phyloP scores from a whole-genome alignment of 2,797 vertebrate species.

The Sebastes minor region DNA sequence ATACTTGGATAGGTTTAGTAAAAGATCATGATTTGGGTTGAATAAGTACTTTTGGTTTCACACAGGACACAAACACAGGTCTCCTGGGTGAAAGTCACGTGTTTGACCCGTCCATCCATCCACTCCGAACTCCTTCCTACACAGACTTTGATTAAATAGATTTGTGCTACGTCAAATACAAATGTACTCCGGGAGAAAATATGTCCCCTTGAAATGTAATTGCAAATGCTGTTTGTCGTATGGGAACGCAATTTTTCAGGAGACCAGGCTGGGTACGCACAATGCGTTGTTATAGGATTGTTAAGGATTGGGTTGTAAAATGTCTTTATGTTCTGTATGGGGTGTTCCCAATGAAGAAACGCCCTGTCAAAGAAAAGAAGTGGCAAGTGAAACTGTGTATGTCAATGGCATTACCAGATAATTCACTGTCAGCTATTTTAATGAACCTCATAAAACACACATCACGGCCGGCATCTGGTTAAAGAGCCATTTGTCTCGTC shows the following conservation, averaged over 20 bases:
- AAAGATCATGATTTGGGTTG: neutral
- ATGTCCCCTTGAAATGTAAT: neutral
- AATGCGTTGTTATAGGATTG: neutral
- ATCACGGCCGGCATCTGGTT: conserved; percentile 17
- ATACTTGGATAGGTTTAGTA: neutral
- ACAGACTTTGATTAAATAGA: neutral
- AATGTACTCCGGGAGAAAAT: neutral
- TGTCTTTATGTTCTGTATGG: neutral
- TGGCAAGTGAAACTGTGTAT: neutral
- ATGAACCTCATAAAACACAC: conserved; percentile 15
- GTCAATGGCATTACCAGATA: neutral
- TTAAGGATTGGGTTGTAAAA: neutral
- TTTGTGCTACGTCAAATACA: neutral
- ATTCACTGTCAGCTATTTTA: conserved; percentile 8
- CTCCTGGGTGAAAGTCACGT: neutral
- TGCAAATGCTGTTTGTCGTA: neutral
- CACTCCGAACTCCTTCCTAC: neutral
- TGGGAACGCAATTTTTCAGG: neutral
- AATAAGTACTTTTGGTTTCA: neutral
- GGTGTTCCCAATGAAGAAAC: neutral
- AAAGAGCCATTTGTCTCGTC: conserved; percentile 29
- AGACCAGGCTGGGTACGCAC: neutral
- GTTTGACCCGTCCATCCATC: neutral
- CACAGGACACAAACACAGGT: neutral
- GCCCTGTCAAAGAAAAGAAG: neutral